Base-by-base conservation (phyloP, 1,140 invertebrate species). In the Zaprionus camerounensis region DNA sequence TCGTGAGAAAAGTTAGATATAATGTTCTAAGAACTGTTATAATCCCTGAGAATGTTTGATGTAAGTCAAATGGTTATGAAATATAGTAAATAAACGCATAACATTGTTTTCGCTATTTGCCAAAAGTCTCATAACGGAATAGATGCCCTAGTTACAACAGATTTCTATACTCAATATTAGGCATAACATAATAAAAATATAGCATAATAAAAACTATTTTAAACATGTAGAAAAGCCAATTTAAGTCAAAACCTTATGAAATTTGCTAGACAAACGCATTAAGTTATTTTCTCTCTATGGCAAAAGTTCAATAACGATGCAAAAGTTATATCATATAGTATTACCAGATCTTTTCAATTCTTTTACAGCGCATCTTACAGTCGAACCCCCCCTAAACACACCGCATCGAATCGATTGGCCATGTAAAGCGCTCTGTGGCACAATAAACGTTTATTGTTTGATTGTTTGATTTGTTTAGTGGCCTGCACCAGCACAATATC, bases 371-470 rank as follows among this genome's bases (percentile, higher is more conserved):
- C 31, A 34, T 34, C 15, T 13, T 6, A 1, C 3, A 41, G 38
- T 5, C 38, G 38, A 41, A 41, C 38, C 13, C 5, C 38, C 13
- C 13, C 3, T 11, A 11, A 6, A 7, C 28, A 31, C 28, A 34
- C 31, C 76, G 64, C 78, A 78, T 36, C 78, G 34, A 84, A 81
- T 84, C 79, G 66, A 88, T 88, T 90, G 85, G 78, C 85, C 88
- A 85, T 90, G 85, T 90, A 88, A 87, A 88, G 63, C 76, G 63
- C 76, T 56, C 55, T 67, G 44, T 57, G 58, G 76, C 58, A 79
- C 84, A 90, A 85, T 88, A 82, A 90, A 90, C 78, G 80, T 84
- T 84, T 79, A 88, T 88, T 88, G 84, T 88, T 82, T 82, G 61
- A 69, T 74, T 74, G 81, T 84, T 81, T 87, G 68, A 76, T 79